Percentiles rank a stretch among this genome's conserved stretches.
These are phyloP conservation scores for Geophilus truncorum DNA, from an alignment of 2,888 invertebrate species.

Conservation along the genomic window DNA sequence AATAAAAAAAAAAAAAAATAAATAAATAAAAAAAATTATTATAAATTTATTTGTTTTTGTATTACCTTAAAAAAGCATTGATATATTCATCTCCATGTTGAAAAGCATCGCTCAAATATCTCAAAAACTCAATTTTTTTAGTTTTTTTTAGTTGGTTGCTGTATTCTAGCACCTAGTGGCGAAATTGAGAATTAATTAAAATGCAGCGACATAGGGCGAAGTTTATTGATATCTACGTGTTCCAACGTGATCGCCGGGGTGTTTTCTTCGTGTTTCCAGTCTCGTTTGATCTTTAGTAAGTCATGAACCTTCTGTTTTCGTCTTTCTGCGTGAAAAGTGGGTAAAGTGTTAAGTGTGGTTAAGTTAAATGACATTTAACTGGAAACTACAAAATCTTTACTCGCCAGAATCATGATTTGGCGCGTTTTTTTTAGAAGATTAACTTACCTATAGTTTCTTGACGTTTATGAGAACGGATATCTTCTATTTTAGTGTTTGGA, in stretches of 20 bases:
- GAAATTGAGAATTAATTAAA: background rate
- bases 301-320: background rate
- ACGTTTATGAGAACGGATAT: background rate
- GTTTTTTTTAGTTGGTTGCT: background rate
- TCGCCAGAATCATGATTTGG: too few species aligned
- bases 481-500: background rate
- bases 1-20: background rate
- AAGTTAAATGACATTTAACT: too few species aligned
- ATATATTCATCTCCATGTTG: background rate
- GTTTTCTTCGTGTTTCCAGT: background rate
- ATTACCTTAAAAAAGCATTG: background rate
- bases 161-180: background rate
- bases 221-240: background rate
- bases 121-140: background rate
- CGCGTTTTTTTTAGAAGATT: too few species aligned
- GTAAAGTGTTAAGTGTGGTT: background rate
- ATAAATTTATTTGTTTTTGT: background rate
- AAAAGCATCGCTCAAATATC: constrained; percentile 14
- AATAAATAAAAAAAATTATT: background rate
- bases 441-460: background rate
- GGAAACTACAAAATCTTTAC: too few species aligned
- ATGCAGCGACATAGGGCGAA: background rate
- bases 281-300: background rate
- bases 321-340: background rate
- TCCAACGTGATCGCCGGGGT: background rate